These are phyloP conservation scores for Rhorus exstirpatorius DNA, from an alignment of 2,888 invertebrate genomes.

Conservation along the genomic window DNA sequence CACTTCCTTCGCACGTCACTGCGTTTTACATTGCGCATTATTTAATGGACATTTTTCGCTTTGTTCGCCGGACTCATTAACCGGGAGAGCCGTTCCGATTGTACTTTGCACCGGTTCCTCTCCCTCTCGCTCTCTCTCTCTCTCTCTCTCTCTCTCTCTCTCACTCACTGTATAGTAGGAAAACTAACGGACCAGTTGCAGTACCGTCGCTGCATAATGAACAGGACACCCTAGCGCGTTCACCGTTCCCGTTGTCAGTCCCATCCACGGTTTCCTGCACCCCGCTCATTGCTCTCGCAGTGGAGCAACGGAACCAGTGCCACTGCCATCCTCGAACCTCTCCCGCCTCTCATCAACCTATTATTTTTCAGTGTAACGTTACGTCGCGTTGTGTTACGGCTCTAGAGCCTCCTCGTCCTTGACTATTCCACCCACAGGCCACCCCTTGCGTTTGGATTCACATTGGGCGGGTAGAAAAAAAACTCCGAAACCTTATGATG, in stretches of 20 bases:
- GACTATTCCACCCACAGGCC: slow-evolving; percentile 11
- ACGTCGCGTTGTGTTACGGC: slow-evolving; percentile 82
- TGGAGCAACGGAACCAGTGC: slow-evolving; percentile 17
- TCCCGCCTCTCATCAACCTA: slow-evolving; percentile 79
- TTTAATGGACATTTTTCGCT: slow-evolving; percentile 85
- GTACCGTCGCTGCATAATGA: slow-evolving; percentile 84
- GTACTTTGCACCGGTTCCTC: slow-evolving; percentile 81
- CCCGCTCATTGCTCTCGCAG: slow-evolving; percentile 52
- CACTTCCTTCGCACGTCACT: slow-evolving; percentile 65
- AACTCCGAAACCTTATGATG: slow-evolving; percentile 27
- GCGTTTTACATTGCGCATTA: slow-evolving; percentile 82
- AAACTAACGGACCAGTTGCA: slow-evolving; percentile 77
- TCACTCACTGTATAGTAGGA: slow-evolving; percentile 73
- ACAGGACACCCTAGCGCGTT: slow-evolving; percentile 80
- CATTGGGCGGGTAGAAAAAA: slow-evolving; percentile 59
- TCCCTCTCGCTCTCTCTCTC: too few species aligned
- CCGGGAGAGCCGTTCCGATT: slow-evolving; percentile 80
- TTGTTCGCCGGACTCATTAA: slow-evolving; percentile 85
- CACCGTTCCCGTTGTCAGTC: slow-evolving; percentile 54
- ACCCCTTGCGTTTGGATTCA: slow-evolving; percentile 69
- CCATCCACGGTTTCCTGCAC: slow-evolving; percentile 68
- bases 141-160: slow-evolving; percentile 29
- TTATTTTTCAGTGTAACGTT: slow-evolving; percentile 84
- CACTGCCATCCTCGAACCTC: slow-evolving; percentile 56
- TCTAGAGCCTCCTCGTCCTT: slow-evolving; percentile 64